Percentiles rank a stretch among this genome's conserved stretches.
phyloP scores from a whole-genome alignment of 64 coral and sea anemone species.

The Actinia tenebrosa region DNA sequence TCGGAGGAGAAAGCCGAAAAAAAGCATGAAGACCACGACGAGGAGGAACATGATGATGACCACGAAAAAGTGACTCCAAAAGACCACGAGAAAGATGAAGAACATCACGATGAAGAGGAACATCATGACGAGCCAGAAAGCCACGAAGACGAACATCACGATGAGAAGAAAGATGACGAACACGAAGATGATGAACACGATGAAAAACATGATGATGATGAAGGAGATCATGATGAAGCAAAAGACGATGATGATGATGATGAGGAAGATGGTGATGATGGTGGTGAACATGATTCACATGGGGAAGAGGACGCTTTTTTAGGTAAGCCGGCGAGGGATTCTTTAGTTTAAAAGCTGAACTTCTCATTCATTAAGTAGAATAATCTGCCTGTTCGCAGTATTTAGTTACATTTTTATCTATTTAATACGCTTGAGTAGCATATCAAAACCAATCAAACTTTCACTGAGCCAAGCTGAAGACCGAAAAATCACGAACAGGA shows the following conservation, averaged over 20 bases:
- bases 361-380: too few species aligned
- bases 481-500: too few species aligned
- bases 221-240: constrained; percentile 18
- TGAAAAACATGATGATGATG: constrained; percentile 13
- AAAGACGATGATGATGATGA: constrained; percentile 40
- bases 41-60: constrained; percentile 60
- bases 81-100: constrained; percentile 12
- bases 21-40: constrained; percentile 21
- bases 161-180: constrained; percentile 22
- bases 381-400: too few species aligned
- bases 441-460: too few species aligned
- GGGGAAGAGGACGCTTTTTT: constrained; percentile 57
- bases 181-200: constrained; percentile 49
- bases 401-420: too few species aligned
- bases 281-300: constrained; percentile 4
- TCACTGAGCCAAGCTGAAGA: too few species aligned
- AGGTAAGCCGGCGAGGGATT: constrained; percentile 5
- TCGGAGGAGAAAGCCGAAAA: background rate
- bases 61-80: constrained; percentile 34
- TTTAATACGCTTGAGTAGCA: too few species aligned
- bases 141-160: constrained; percentile 30
- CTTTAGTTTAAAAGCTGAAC: too few species aligned
- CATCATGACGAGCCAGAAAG: constrained; percentile 25
- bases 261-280: constrained; percentile 28
- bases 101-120: background rate